Conservation (phyloP, 1,140 invertebrate genomes). For the Plutomurus gul region DNA sequence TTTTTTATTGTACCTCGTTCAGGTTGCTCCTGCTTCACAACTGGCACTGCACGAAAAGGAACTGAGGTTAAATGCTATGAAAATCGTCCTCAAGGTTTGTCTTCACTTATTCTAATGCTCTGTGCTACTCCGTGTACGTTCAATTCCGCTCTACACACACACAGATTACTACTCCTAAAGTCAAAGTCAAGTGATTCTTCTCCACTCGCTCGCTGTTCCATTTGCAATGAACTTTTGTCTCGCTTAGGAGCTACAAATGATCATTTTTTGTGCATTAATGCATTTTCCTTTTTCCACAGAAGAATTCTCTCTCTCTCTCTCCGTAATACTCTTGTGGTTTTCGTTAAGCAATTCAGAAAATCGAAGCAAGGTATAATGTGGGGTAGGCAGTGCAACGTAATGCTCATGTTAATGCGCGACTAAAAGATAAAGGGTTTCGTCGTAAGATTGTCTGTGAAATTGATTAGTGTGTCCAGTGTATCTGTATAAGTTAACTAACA, state of each 20-base stretch:
- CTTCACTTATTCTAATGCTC: neutral
- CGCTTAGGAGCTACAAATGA: neutral
- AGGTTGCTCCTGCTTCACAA: too few species aligned
- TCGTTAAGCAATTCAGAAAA: neutral
- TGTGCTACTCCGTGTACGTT: neutral
- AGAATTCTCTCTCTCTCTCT: neutral
- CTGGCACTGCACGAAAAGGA: neutral
- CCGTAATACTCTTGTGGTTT: slow-evolving; percentile 10
- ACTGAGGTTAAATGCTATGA: slow-evolving; percentile 7
- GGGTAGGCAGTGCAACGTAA: too few species aligned
- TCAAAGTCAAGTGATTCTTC: too few species aligned
- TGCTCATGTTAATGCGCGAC: too few species aligned
- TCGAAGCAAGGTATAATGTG: neutral
- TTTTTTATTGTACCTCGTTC: neutral
- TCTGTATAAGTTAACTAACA: slow-evolving; percentile 3
- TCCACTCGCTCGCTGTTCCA: neutral
- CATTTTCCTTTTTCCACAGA: neutral
- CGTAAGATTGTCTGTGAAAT: neutral
- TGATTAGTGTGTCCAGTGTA: slow-evolving; percentile 20
- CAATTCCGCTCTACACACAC: neutral
- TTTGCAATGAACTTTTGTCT: neutral
- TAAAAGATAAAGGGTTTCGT: neutral
- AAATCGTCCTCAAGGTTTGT: slow-evolving; percentile 23
- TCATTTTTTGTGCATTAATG: neutral
- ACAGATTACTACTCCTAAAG: neutral